Percentiles rank a stretch among this genome's conserved stretches.
Conservation (phyloP, 2,113 vertebrate genomes). For the Choloepus hoffmanni region DNA sequence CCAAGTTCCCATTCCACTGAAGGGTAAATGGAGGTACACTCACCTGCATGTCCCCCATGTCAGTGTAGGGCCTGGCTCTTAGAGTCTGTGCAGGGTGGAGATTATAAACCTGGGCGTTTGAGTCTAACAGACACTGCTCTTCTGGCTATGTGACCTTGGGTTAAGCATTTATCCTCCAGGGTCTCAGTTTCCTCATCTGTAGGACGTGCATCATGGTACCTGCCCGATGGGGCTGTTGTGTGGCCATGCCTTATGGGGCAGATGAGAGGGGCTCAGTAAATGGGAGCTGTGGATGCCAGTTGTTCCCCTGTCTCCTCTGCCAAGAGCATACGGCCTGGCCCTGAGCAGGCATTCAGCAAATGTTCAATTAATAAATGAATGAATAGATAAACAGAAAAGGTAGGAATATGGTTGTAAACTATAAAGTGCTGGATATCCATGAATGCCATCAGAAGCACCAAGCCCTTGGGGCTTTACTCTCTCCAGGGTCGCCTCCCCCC, state of each 20-base stretch:
- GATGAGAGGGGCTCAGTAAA: neutral
- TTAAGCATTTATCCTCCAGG: neutral
- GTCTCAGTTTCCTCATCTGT: neutral
- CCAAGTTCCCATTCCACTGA: neutral
- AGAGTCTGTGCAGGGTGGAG: neutral
- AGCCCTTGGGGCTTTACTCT: neutral
- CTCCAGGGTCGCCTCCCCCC: neutral
- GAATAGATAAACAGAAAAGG: neutral
- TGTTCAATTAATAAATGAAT: accelerated
- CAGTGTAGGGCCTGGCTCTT: neutral
- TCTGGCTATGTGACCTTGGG: constrained; percentile 36
- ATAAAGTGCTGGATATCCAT: too few species aligned
- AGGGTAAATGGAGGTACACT: neutral
- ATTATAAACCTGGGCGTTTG: neutral
- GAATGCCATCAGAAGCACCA: too few species aligned
- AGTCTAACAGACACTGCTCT: neutral
- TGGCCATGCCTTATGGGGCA: neutral
- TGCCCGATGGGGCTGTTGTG: neutral
- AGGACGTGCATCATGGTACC: neutral
- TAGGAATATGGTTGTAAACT: neutral
- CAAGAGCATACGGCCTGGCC: neutral
- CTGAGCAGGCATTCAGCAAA: neutral
- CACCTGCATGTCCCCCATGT: accelerated
- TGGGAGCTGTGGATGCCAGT: neutral
- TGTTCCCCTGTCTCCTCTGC: neutral